Percentiles rank a stretch among this genome's conserved stretches.
Evolutionary conservation across 2,888 invertebrate species (phyloP).

Genomic region (Drosophila merina): DNA sequence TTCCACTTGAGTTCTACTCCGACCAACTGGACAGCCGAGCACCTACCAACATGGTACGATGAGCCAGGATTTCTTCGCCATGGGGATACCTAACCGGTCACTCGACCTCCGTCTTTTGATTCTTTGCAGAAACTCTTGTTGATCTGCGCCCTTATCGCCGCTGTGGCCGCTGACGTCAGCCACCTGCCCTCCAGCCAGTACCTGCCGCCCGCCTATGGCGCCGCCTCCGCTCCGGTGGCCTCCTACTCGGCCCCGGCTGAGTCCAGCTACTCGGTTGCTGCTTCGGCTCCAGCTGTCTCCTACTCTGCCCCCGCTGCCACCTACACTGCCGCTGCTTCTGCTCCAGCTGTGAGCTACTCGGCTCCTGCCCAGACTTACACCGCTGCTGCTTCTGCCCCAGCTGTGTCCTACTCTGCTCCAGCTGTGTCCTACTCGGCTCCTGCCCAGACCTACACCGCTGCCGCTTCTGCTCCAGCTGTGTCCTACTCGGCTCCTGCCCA

Average conservation of each 20-base stretch:
- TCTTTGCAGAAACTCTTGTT: conserved; percentile 75
- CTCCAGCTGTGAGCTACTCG: conserved; percentile 47
- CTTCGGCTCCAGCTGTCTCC: conserved; percentile 23
- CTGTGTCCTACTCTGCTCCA: conserved; percentile 32
- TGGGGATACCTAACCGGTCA: conserved; percentile 9
- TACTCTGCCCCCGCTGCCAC: conserved; percentile 27
- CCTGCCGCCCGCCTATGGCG: conserved; percentile 68
- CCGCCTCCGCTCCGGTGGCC: conserved; percentile 55
- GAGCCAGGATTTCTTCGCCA: background rate
- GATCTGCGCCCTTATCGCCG: conserved; percentile 77
- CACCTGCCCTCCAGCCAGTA: conserved; percentile 79
- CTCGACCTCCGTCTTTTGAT: conserved; percentile 1
- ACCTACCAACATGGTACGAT: conserved; percentile 73
- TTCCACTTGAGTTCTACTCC: conserved; percentile 76
- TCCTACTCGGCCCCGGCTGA: conserved; percentile 51
- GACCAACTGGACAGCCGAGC: conserved; percentile 65
- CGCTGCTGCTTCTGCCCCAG: conserved; percentile 45
- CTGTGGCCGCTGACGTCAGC: conserved; percentile 78
- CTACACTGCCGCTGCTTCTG: conserved; percentile 43
- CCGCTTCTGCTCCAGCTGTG: conserved; percentile 43
- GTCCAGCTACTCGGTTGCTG: conserved; percentile 40
- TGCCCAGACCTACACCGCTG: conserved; percentile 48
- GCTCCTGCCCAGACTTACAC: conserved; percentile 51
- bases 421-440: conserved; percentile 32
- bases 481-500: conserved; percentile 46